Evolutionary conservation across 2,113 vertebrate genomes (phyloP).

Genomic region (pig (Sus scrofa)): DNA sequence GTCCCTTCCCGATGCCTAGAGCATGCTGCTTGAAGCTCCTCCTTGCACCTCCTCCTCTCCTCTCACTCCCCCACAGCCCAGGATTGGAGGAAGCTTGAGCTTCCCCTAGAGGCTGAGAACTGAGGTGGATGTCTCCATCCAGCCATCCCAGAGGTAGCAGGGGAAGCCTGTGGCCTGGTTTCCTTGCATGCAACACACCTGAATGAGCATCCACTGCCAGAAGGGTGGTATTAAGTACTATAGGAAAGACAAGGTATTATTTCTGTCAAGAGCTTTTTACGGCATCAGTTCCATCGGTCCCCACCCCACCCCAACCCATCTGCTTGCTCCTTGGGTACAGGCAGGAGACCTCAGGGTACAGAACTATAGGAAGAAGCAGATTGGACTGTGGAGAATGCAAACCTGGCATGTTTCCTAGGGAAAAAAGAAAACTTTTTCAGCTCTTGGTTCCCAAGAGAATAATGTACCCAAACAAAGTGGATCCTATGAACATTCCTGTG

Average conservation of each 20-base stretch:
- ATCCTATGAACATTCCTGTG: neutral
- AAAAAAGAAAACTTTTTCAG: neutral
- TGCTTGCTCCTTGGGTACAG: neutral
- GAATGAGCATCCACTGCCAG: neutral
- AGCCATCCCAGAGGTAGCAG: neutral
- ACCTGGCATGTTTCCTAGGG: neutral
- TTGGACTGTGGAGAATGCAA: neutral
- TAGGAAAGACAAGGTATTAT: constrained; percentile 8
- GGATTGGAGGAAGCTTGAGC: neutral
- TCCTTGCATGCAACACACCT: neutral
- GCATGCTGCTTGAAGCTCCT: neutral
- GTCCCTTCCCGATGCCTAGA: neutral
- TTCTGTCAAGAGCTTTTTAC: neutral
- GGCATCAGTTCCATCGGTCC: neutral
- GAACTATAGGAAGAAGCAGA: neutral
- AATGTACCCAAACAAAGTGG: neutral
- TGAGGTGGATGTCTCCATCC: neutral
- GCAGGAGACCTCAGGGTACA: neutral
- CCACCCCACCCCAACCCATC: neutral
- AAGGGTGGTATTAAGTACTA: neutral
- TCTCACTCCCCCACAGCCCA: neutral
- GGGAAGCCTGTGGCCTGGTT: neutral
- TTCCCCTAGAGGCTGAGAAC: neutral
- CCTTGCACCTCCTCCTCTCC: neutral
- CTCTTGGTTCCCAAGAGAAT: constrained; percentile 22